Percentiles rank a stretch among this genome's conserved stretches.
Evolutionary conservation across 2,888 invertebrate genomes (phyloP).

Genomic region (Amblyjoppa proteus): DNA sequence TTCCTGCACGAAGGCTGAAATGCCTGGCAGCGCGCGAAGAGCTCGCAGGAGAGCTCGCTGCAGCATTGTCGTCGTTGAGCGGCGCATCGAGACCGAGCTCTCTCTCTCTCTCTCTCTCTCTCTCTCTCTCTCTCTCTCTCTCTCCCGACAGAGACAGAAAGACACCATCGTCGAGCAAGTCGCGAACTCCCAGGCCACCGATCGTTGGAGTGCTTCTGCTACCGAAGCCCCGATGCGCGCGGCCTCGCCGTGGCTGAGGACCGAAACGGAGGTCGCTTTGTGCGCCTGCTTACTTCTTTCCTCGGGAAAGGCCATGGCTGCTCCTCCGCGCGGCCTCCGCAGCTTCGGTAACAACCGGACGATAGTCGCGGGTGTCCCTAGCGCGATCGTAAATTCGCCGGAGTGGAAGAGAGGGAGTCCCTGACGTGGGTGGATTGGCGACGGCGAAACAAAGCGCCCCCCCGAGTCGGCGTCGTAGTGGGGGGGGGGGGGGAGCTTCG

Average conservation of each 20-base stretch:
- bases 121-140: neutral
- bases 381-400: slow-evolving; percentile 69
- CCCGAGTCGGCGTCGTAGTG: slow-evolving; percentile 47
- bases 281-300: slow-evolving; percentile 57
- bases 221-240: slow-evolving; percentile 45
- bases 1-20: slow-evolving; percentile 72
- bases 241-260: neutral
- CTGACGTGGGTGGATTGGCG: slow-evolving; percentile 60
- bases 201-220: slow-evolving; percentile 4
- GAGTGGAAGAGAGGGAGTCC: slow-evolving; percentile 32
- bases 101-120: neutral
- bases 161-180: slow-evolving; percentile 6
- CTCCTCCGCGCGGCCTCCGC: neutral
- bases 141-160: neutral
- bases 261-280: slow-evolving; percentile 50
- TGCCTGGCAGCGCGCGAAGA: slow-evolving; percentile 52
- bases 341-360: slow-evolving; percentile 37
- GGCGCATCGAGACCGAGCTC: neutral
- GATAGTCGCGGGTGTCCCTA: slow-evolving; percentile 49
- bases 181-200: slow-evolving; percentile 6
- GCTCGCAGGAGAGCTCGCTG: slow-evolving; percentile 20
- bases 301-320: slow-evolving; percentile 46
- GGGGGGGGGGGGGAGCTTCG: slow-evolving; percentile 31
- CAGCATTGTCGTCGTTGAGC: neutral
- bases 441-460: slow-evolving; percentile 63